These are phyloP conservation scores for Cryptocheilus praepositus DNA, from an alignment of 2,888 invertebrate genomes.

Conservation along the genomic window DNA sequence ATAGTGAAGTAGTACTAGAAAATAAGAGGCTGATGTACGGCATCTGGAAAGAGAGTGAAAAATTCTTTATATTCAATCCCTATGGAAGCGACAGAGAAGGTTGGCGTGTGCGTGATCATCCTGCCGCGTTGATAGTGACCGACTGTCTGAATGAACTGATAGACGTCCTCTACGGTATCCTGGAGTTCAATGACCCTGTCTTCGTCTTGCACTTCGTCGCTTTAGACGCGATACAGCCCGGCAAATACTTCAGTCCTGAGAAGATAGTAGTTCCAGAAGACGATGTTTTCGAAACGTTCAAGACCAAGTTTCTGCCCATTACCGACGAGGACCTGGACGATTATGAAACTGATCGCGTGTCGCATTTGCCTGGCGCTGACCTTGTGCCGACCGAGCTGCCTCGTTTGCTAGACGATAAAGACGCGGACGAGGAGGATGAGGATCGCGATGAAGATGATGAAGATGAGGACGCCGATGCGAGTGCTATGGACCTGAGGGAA, in stretches of 20 bases:
- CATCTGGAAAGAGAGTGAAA: constrained; percentile 58
- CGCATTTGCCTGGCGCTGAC: background rate
- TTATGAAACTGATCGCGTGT: background rate
- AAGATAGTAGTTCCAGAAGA: constrained; percentile 43
- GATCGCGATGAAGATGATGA: constrained; percentile 31
- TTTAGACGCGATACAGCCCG: constrained; percentile 57
- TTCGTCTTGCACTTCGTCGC: constrained; percentile 62
- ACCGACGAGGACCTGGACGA: constrained; percentile 61
- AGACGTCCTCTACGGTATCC: constrained; percentile 58
- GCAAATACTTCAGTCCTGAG: constrained; percentile 42
- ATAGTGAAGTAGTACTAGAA: constrained; percentile 63
- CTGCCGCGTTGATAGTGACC: constrained; percentile 59
- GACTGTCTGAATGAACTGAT: constrained; percentile 61
- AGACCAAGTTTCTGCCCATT: constrained; percentile 64
- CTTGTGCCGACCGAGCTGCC: constrained; percentile 8
- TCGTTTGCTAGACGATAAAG: constrained; percentile 17
- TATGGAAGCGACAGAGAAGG: constrained; percentile 67
- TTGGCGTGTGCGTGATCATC: constrained; percentile 57
- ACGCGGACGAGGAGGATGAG: constrained; percentile 30
- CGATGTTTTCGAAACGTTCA: constrained; percentile 44
- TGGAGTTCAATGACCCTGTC: constrained; percentile 63
- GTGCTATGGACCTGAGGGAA: constrained; percentile 6
- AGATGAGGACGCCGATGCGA: constrained; percentile 45
- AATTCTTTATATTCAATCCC: constrained; percentile 67
- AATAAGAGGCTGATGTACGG: constrained; percentile 63